A percentile compares a stretch with the other conserved stretches of the same genome.
phyloP scores from a whole-genome alignment of 2,113 vertebrate genomes.

The Menura novaehollandiae region DNA sequence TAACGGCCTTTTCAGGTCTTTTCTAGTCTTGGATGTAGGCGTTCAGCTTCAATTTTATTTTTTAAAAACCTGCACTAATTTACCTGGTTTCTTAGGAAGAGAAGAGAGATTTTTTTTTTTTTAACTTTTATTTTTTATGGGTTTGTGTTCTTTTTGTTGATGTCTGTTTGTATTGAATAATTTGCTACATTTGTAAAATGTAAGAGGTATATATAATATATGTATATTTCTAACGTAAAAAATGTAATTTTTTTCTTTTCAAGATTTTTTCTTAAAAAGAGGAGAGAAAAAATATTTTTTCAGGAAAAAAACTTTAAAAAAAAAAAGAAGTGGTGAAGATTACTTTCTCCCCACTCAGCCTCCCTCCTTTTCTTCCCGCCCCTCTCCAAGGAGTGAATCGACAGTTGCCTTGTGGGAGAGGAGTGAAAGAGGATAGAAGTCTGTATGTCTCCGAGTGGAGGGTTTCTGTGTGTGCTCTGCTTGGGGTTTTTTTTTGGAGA shows the following conservation, averaged over 20 bases:
- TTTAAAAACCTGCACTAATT: constrained; percentile 81
- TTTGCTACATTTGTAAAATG: constrained; percentile 88
- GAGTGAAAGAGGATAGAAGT: constrained; percentile 54
- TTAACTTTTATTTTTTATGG: constrained; percentile 79
- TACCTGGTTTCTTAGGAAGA: constrained; percentile 80
- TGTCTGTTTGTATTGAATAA: constrained; percentile 80
- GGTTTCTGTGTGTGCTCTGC: constrained; percentile 32
- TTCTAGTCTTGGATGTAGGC: constrained; percentile 75
- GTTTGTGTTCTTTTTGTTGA: constrained; percentile 77
- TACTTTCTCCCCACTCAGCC: constrained; percentile 58
- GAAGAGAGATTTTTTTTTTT: constrained; percentile 54
- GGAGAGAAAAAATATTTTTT: constrained; percentile 79
- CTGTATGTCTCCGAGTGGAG: constrained; percentile 22
- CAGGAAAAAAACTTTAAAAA: constrained; percentile 79
- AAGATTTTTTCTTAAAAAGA: constrained; percentile 81
- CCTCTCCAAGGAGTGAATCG: constrained; percentile 35
- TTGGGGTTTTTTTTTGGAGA: constrained; percentile 22
- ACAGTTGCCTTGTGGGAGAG: constrained; percentile 52
- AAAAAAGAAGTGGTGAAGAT: constrained; percentile 70
- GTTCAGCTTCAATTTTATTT: constrained; percentile 77
- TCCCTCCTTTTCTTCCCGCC: constrained; percentile 25
- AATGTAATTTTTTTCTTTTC: constrained; percentile 80
- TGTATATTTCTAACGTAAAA: constrained; percentile 85
- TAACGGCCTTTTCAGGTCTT: constrained; percentile 57
- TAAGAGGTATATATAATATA: constrained; percentile 85